Conservation (phyloP, 2,797 vertebrate species). For the Vespertilio murinus region DNA sequence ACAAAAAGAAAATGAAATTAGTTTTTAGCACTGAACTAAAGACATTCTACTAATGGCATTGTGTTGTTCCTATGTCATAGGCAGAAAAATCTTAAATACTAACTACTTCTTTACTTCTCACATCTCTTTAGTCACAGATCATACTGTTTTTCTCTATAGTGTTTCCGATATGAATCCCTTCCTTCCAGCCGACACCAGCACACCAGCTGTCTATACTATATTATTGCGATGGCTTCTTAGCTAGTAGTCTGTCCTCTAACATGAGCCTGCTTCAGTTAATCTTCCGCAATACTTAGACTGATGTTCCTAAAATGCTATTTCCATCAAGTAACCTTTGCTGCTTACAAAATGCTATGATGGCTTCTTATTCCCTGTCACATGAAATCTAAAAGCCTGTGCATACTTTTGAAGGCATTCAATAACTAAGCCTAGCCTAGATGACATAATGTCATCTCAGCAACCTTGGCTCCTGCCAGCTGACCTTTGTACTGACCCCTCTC, state of each 20-base stretch:
- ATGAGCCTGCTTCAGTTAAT: background rate
- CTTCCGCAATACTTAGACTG: background rate
- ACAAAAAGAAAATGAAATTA: constrained; percentile 74
- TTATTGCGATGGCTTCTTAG: background rate
- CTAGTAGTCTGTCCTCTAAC: background rate
- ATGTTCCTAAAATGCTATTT: constrained; percentile 1
- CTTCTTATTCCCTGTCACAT: background rate
- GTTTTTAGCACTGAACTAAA: constrained; percentile 66
- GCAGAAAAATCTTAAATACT: constrained; percentile 59
- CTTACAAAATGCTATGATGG: background rate
- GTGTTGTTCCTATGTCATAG: constrained; percentile 36
- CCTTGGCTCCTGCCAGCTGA: background rate
- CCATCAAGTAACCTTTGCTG: background rate
- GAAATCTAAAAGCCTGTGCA: background rate
- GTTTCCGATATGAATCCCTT: background rate
- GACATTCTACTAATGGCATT: constrained; percentile 64
- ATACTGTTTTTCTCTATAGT: background rate
- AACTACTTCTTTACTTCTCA: constrained; percentile 49
- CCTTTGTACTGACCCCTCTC: background rate
- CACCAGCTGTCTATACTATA: background rate
- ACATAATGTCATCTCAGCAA: background rate
- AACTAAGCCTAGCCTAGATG: background rate
- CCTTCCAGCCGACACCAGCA: background rate
- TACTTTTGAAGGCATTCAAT: background rate
- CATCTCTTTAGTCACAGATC: constrained; percentile 50